Conservation (phyloP, 2,113 vertebrate species). For the Brachyhypopomus occidentalis region DNA sequence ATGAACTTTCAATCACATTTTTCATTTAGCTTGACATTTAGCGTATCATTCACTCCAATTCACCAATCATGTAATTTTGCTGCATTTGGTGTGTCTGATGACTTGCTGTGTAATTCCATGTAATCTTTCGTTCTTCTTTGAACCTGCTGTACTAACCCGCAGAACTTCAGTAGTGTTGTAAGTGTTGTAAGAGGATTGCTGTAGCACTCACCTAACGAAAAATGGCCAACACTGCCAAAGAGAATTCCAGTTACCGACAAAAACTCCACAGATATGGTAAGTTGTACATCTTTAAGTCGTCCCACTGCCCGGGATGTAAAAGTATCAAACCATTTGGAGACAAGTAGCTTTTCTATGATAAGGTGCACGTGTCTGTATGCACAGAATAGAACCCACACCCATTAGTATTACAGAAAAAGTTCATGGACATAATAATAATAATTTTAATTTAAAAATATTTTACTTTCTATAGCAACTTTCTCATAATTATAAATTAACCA, state of each 20-base stretch:
- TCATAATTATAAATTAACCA: neutral
- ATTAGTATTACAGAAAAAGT: no score
- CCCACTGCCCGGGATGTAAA: neutral
- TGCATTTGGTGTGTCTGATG: conserved; percentile 71
- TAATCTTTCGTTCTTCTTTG: conserved; percentile 72
- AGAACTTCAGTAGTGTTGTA: conserved; percentile 89
- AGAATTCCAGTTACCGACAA: conserved; percentile 65
- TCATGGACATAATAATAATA: no score
- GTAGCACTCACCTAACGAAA: conserved; percentile 86
- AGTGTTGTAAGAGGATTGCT: conserved; percentile 80
- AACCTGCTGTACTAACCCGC: conserved; percentile 85
- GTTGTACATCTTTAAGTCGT: conserved; percentile 61
- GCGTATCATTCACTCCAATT: neutral
- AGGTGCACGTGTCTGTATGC: no score
- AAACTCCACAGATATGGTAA: conserved; percentile 86
- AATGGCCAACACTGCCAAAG: conserved; percentile 82
- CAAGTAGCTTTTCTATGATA: no score
- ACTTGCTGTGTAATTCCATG: conserved; percentile 77
- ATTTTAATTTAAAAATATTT: no score
- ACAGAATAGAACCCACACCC: no score
- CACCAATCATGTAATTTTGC: conserved; percentile 27
- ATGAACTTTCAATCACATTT: neutral
- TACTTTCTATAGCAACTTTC: no score
- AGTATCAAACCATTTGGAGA: no score
- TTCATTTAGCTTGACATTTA: neutral